These are phyloP conservation scores for Teleopsis dalmanni DNA, from an alignment of 1,140 invertebrate species.

Conservation along the genomic window DNA sequence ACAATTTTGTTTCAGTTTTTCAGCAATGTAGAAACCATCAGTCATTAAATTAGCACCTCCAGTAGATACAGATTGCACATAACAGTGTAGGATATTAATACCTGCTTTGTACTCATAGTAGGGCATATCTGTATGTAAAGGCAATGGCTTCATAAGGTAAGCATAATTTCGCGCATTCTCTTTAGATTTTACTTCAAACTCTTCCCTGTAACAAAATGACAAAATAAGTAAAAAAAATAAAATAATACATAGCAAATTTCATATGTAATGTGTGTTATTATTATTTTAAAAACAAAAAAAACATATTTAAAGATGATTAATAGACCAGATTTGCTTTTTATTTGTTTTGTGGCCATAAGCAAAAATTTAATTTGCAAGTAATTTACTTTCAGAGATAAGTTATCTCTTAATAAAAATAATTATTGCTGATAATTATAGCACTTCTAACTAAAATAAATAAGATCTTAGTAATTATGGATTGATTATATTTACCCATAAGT, in stretches of 20 bases:
- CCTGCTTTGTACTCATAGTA: constrained; percentile 66
- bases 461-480: background rate
- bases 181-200: constrained; percentile 58
- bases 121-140: constrained; percentile 61
- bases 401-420: too few species aligned
- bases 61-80: constrained; percentile 52
- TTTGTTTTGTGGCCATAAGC: too few species aligned
- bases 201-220: constrained; percentile 37
- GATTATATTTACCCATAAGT: constrained; percentile 53
- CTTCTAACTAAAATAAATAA: too few species aligned
- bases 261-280: background rate
- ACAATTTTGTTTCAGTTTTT: constrained; percentile 48
- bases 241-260: background rate
- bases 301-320: too few species aligned
- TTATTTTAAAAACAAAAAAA: too few species aligned
- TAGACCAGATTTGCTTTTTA: too few species aligned
- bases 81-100: constrained; percentile 59
- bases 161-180: constrained; percentile 62
- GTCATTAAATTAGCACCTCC: constrained; percentile 57
- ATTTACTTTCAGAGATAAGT: too few species aligned
- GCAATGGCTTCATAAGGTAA: constrained; percentile 55
- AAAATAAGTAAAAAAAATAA: background rate
- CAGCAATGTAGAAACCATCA: constrained; percentile 54
- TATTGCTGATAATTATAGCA: too few species aligned
- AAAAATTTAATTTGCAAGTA: too few species aligned